Conservation (phyloP, 1,140 invertebrate genomes). For the Dinoponera quadriceps region DNA sequence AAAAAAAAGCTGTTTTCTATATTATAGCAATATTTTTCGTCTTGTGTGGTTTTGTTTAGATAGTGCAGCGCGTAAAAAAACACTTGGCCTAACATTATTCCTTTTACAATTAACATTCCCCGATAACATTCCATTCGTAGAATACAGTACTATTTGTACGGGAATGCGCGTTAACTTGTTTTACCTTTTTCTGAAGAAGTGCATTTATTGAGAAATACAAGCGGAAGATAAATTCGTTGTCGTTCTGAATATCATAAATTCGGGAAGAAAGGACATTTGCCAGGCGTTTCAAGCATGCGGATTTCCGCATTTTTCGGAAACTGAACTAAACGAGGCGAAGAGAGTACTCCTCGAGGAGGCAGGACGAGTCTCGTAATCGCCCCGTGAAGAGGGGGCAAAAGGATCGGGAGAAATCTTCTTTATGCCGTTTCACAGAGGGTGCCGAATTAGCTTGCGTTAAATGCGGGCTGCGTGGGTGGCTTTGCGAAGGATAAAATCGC, state of each 20-base stretch:
- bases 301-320: background rate
- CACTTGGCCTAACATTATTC: no score
- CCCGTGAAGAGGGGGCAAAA: constrained; percentile 21
- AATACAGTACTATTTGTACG: no score
- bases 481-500: constrained; percentile 64
- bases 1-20: no score
- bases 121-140: no score
- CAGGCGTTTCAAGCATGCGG: background rate
- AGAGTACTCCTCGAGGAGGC: background rate
- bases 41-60: no score
- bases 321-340: background rate
- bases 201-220: background rate
- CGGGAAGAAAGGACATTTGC: background rate
- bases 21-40: no score
- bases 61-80: no score
- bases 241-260: background rate
- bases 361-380: constrained; percentile 36
- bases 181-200: no score
- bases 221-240: background rate
- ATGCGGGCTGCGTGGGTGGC: constrained; percentile 59
- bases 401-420: background rate
- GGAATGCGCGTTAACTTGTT: no score
- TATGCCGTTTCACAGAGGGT: constrained; percentile 5
- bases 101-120: no score
- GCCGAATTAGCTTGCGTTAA: constrained; percentile 61